Conservation (phyloP, 1,140 invertebrate genomes). For the Aphidius gifuensis region DNA sequence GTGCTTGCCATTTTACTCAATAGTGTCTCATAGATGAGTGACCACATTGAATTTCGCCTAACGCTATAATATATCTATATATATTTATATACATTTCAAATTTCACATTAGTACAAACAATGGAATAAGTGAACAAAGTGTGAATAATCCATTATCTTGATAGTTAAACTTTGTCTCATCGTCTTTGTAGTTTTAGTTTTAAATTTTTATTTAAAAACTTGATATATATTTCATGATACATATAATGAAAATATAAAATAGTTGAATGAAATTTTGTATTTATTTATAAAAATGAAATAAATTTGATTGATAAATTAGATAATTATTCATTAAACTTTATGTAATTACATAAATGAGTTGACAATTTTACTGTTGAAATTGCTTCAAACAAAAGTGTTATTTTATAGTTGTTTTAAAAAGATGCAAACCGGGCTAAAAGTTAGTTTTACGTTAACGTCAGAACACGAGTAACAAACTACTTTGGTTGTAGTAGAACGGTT, state of each 20-base stretch:
- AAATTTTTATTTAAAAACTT: too few species aligned
- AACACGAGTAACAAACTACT: slow-evolving; percentile 28
- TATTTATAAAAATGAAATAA: too few species aligned
- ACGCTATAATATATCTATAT: neutral
- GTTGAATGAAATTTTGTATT: too few species aligned
- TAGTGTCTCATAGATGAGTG: slow-evolving; percentile 13
- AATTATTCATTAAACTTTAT: too few species aligned
- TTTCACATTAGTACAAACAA: slow-evolving; percentile 18
- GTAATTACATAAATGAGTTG: too few species aligned
- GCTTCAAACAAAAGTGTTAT: neutral
- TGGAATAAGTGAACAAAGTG: slow-evolving; percentile 7
- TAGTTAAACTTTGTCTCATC: neutral
- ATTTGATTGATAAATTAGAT: too few species aligned
- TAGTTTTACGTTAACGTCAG: slow-evolving; percentile 27
- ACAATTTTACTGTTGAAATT: too few species aligned
- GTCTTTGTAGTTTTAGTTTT: too few species aligned
- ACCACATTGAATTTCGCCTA: neutral
- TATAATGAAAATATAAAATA: too few species aligned
- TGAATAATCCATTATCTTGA: slow-evolving; percentile 4
- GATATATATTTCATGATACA: too few species aligned
- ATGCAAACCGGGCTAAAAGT: slow-evolving; percentile 12
- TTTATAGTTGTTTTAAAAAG: neutral
- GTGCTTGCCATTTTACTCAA: slow-evolving; percentile 14
- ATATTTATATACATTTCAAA: neutral
- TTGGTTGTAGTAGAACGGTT: slow-evolving; percentile 8